Percentiles rank a stretch among this genome's conserved stretches.
Evolutionary conservation across 2,797 vertebrate species (phyloP).

Genomic region (Bradypus variegatus): DNA sequence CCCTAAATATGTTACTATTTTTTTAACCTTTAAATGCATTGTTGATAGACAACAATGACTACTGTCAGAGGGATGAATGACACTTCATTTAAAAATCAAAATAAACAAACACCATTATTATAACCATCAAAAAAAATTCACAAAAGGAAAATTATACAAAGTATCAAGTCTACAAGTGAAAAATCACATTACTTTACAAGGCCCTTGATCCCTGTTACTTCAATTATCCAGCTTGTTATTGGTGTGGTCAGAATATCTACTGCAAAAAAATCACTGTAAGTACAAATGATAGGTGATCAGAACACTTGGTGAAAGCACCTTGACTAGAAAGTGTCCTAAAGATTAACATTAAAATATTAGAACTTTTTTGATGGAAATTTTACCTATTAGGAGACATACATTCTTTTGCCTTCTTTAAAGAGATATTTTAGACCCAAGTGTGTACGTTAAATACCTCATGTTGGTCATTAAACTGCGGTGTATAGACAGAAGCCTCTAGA

Average conservation of each 20-base stretch:
- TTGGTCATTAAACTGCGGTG: not conserved
- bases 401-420: not conserved
- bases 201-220: not conserved
- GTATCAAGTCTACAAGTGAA: not conserved
- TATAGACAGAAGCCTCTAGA: not conserved
- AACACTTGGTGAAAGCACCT: not conserved
- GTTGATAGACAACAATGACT: not conserved
- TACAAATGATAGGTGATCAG: not conserved
- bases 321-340: not conserved
- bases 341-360: not conserved
- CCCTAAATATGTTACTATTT: not conserved
- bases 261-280: not conserved
- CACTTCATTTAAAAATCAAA: constrained; percentile 29
- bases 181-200: not conserved
- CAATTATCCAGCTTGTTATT: not conserved
- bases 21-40: not conserved
- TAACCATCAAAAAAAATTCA: constrained; percentile 15
- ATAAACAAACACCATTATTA: not conserved
- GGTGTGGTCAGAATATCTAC: not conserved
- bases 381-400: not conserved
- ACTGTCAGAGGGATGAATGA: not conserved
- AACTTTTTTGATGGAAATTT: not conserved
- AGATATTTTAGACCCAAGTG: not conserved
- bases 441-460: not conserved
- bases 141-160: constrained; percentile 11